Conservation (phyloP, 2,113 vertebrate species). For the Malurus alboscapulatus region DNA sequence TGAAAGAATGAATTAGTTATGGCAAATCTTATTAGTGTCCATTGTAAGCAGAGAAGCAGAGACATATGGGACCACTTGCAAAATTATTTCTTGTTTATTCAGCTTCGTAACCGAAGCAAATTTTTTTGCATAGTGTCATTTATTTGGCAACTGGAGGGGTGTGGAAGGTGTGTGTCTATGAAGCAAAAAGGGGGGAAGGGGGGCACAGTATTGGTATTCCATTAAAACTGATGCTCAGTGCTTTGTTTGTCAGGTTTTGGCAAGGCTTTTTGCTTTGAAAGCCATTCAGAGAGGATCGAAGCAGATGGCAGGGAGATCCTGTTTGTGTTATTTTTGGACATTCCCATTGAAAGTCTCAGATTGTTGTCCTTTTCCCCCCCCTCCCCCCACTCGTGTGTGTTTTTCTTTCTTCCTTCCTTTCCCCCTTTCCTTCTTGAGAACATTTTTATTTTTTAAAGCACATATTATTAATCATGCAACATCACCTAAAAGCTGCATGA, state of each 20-base stretch:
- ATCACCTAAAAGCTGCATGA: neutral
- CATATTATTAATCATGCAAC: neutral
- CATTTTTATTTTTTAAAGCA: neutral
- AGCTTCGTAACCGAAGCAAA: conserved; percentile 65
- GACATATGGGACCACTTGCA: conserved; percentile 74
- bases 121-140: conserved; percentile 72
- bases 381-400: neutral
- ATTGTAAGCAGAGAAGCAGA: conserved; percentile 68
- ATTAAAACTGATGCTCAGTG: conserved; percentile 42
- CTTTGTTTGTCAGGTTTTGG: conserved; percentile 62
- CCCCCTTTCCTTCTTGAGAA: neutral
- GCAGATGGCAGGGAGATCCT: conserved; percentile 58
- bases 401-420: conserved; percentile 43
- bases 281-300: conserved; percentile 44
- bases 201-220: conserved; percentile 20
- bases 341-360: conserved; percentile 48
- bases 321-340: conserved; percentile 62
- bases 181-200: neutral
- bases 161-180: conserved; percentile 50
- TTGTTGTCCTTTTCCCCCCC: conserved; percentile 31
- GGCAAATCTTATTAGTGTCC: conserved; percentile 77
- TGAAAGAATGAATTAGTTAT: conserved; percentile 79
- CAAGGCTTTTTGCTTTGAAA: conserved; percentile 62
- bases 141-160: conserved; percentile 69
- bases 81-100: conserved; percentile 75